phyloP scores from a whole-genome alignment of 2,797 vertebrate genomes.

The Rhyacichthys aspro region DNA sequence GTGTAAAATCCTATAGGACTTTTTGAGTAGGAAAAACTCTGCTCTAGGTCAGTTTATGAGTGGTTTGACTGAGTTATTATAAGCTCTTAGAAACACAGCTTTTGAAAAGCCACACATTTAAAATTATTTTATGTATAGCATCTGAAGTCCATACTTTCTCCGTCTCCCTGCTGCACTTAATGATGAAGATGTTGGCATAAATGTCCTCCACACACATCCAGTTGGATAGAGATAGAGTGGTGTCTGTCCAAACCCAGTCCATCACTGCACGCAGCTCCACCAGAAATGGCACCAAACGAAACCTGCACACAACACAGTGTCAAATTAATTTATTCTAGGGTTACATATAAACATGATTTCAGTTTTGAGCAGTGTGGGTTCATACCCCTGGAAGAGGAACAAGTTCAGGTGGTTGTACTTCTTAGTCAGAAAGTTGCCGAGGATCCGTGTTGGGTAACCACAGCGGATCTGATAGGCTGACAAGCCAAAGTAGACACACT shows the following conservation, averaged over 20 bases:
- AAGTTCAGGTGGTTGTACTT: conserved; percentile 95
- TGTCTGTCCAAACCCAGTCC: conserved; percentile 73
- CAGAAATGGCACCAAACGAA: conserved; percentile 68
- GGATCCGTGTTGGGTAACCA: conserved; percentile 90
- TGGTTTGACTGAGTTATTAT: no score
- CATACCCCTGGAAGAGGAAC: conserved; percentile 93
- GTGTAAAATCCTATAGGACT: no score
- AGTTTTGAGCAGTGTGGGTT: not conserved
- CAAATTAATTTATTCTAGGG: not conserved
- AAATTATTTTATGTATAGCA: not conserved
- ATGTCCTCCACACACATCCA: conserved; percentile 72
- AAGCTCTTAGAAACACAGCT: not conserved
- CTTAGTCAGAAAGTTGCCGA: conserved; percentile 95
- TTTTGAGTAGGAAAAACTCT: no score
- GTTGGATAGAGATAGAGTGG: conserved; percentile 63
- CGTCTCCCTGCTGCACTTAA: conserved; percentile 84
- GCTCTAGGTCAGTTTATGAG: no score
- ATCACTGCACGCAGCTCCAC: conserved; percentile 65
- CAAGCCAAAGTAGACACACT: conserved; percentile 91
- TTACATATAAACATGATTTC: no score
- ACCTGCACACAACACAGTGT: conserved; percentile 35
- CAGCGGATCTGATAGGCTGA: conserved; percentile 95
- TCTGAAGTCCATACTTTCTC: conserved; percentile 85
- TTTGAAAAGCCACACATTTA: not conserved
- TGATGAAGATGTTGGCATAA: conserved; percentile 64